Base-by-base conservation (phyloP, 2,888 invertebrate genomes). In the Sphaeridia pumilis region DNA sequence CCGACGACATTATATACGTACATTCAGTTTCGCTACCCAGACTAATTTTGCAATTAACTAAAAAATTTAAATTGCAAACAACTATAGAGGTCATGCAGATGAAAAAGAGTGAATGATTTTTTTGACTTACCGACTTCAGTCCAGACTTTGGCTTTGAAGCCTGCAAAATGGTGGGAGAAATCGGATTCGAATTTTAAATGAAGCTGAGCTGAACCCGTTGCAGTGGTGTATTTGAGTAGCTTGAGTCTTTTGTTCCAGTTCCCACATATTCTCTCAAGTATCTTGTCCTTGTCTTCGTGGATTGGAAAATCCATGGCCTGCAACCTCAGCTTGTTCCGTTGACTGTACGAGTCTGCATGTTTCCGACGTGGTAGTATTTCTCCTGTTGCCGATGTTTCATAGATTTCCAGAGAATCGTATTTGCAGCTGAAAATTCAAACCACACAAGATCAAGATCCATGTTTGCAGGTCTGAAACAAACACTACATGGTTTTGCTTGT, bases 181-280 rank as follows among this genome's bases (percentile, higher is more conserved):
- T 88, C 87, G 0, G 84, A 80, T 35, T 76, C 75, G 71, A 87
- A 86, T 49, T 78, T 75, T 47, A 87, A 69, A n/a, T 77, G 73
- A 54, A 86, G 70, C 57, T 74, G 74, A 47, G 58, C 56, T 17
- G 57, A 44, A 46, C 81, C 78, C 1, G 76, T 75, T 2, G 71
- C 68, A 22, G 83, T 81, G 53, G 79, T 78, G 72, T 82, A 74
- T 27, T 79, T 77, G 46, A 87, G 71, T 21, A 85, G 73, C 68
- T 87, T 87, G 52, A 86, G 73, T 67, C 81, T 81, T 26, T 79
- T 78, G 65, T 81, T 83, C 84, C 85, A 86, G 70, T 87, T 83
- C 14, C 87, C 87, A 69, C 87, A 87, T 45, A 64, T 58, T 4
- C 63, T 46, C 35, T 52, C 41, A 21, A 47, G 24, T 34, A 52